Evolutionary conservation across 92 coral and sea anemone species (phyloP).

Genomic region (Chrysogorgia sp.): DNA sequence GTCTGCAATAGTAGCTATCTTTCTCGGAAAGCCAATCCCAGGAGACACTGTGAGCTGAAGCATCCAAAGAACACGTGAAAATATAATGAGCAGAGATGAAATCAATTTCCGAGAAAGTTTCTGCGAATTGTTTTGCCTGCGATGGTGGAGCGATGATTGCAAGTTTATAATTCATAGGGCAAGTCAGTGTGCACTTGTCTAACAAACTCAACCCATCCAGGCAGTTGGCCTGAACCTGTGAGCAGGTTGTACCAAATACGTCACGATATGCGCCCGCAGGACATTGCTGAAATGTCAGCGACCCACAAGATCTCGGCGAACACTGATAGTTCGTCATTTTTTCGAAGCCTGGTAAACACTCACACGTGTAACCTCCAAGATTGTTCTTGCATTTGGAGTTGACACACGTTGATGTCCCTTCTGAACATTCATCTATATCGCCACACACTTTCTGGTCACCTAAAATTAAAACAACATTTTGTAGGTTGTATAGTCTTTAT

Average conservation of each 20-base stretch:
- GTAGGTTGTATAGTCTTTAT: too few relatives aligned
- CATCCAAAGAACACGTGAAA: constrained; percentile 57
- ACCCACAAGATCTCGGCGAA: constrained; percentile 64
- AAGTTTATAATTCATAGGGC: constrained; percentile 62
- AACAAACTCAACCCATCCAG: constrained; percentile 61
- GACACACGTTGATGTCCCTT: constrained; percentile 72
- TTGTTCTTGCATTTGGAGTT: constrained; percentile 73
- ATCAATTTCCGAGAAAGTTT: constrained; percentile 63
- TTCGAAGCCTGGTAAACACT: constrained; percentile 65
- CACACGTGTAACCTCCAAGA: constrained; percentile 69
- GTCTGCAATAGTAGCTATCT: constrained; percentile 71
- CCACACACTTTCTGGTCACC: constrained; percentile 60
- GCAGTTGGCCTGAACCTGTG: constrained; percentile 52
- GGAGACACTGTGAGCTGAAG: constrained; percentile 10
- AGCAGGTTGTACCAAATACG: constrained; percentile 67
- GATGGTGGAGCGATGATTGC: constrained; percentile 64
- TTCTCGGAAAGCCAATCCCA: constrained; percentile 71
- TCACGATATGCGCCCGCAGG: constrained; percentile 76
- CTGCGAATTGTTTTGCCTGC: constrained; percentile 67
- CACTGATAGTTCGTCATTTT: constrained; percentile 55
- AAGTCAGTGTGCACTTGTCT: constrained; percentile 59
- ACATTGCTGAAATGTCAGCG: constrained; percentile 59
- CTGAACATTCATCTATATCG: constrained; percentile 77
- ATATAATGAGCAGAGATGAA: constrained; percentile 55
- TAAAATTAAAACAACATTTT: background rate